phyloP scores from a whole-genome alignment of 2,797 vertebrate species.

The Spondyliosoma cantharus region DNA sequence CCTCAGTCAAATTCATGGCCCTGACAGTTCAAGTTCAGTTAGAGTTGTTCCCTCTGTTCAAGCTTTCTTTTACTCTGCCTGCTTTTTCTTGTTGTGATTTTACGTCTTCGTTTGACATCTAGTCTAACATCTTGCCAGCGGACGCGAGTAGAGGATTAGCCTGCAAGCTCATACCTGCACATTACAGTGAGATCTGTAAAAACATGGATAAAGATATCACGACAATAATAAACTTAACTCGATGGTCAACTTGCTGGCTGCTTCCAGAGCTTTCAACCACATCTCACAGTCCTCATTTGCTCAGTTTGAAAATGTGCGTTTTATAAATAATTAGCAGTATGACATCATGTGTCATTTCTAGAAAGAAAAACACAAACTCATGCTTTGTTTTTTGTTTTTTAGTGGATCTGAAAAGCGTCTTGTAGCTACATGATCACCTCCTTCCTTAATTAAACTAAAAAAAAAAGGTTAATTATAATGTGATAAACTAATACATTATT shows the following conservation, averaged over 20 bases:
- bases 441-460: not conserved
- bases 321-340: not conserved
- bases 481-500: not conserved
- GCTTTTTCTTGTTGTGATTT: not conserved
- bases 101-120: not conserved
- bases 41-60: not conserved
- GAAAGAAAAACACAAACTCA: not conserved
- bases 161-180: not conserved
- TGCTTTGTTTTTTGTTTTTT: too few relatives aligned
- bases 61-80: not conserved
- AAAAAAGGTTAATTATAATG: not conserved
- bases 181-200: not conserved
- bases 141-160: not conserved
- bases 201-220: too few relatives aligned
- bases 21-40: not conserved
- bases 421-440: not conserved
- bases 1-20: not conserved
- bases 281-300: not conserved
- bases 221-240: not conserved
- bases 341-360: not conserved
- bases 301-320: not conserved
- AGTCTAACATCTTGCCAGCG: not conserved
- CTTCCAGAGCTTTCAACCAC: not conserved
- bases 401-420: not conserved
- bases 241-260: not conserved